Evolutionary conservation across 1,140 invertebrate genomes (phyloP).

Genomic region (Diorhabda sublineata): DNA sequence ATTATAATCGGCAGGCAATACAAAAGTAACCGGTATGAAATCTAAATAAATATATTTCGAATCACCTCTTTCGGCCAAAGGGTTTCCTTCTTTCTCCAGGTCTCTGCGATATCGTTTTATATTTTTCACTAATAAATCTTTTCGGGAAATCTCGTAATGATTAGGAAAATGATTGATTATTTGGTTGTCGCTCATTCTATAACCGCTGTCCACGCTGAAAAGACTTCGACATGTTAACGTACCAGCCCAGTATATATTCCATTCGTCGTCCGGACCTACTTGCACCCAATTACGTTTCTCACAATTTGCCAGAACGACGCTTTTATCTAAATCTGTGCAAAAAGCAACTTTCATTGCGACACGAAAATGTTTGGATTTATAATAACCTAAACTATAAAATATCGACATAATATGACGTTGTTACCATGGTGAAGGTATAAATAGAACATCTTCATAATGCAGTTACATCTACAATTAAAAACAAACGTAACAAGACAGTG

Average conservation of each 20-base stretch:
- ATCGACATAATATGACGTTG: background rate
- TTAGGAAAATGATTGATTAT: slow-evolving; percentile 90
- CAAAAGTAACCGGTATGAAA: slow-evolving; percentile 90
- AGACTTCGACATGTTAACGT: slow-evolving; percentile 85
- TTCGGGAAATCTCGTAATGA: slow-evolving; percentile 91
- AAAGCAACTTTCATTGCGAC: slow-evolving; percentile 65
- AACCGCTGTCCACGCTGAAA: slow-evolving; percentile 89
- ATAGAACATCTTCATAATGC: too few relatives aligned
- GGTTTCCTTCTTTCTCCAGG: slow-evolving; percentile 83
- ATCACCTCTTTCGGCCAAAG: slow-evolving; percentile 71
- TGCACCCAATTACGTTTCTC: slow-evolving; percentile 89
- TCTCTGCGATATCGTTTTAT: slow-evolving; percentile 92
- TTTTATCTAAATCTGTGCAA: slow-evolving; percentile 92
- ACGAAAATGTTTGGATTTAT: slow-evolving; percentile 1
- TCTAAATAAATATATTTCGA: slow-evolving; percentile 78
- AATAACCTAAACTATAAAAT: slow-evolving; percentile 1
- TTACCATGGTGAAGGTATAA: background rate
- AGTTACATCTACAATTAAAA: too few relatives aligned
- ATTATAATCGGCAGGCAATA: slow-evolving; percentile 90
- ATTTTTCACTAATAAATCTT: slow-evolving; percentile 93
- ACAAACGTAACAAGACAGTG: too few relatives aligned
- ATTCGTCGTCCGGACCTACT: slow-evolving; percentile 89
- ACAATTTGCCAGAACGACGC: slow-evolving; percentile 90
- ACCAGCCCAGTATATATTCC: slow-evolving; percentile 95
- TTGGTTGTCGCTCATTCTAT: slow-evolving; percentile 87